Evolutionary conservation across 2,113 vertebrate genomes (phyloP), one percentile per base, ranked within the genome.

Genomic region (Taxidea taxus): DNA sequence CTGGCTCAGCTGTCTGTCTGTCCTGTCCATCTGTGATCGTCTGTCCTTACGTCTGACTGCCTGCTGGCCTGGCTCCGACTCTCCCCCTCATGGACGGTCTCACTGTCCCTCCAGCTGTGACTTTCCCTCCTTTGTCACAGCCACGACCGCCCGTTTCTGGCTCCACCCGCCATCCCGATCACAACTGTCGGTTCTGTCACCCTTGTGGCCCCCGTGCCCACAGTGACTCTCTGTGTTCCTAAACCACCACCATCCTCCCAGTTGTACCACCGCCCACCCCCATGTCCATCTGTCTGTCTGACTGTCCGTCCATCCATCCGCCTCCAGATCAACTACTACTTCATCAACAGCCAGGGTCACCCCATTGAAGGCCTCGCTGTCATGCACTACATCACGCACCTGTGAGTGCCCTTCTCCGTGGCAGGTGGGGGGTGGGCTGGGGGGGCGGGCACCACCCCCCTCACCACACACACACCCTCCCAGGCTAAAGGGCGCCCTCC

Each of bases 371-470:
- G 99, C 98, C 99, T 98, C 98, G 99, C 99, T 0, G 98, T 99
- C 97, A 99, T 99, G 99, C 99, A 99, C 96, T 99, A 99, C 92
- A 99, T 99, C 98, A 99, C 99, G 1, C 99, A 99, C 95, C 97
- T 99, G 99, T 99, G 98, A 99, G 99, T 98, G 78, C 27, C 37
- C 27, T 1, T 10, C 51, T 25, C 68, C 39, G 68, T 56, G 78
- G 95, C 13, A 14, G 70, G 77, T 18, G n/a, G 81, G 77, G 74
- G 21, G 31, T 0, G 0, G 37, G 44, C 34, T 0, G n/a, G 37
- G 74, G 1, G 20, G 47, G 29, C 0, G 31, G n/a, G n/a, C 20
- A 20, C 2, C 75, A 2, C 13, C 47, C 12, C 4, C 0, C 44
- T 51, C 88, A 68, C 42, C 82, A 2, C 47, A n/a, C 13, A 4